Evolutionary conservation across 2,888 invertebrate genomes (phyloP), one percentile per base, ranked within the genome.

Genomic region (Formica aserva): DNA sequence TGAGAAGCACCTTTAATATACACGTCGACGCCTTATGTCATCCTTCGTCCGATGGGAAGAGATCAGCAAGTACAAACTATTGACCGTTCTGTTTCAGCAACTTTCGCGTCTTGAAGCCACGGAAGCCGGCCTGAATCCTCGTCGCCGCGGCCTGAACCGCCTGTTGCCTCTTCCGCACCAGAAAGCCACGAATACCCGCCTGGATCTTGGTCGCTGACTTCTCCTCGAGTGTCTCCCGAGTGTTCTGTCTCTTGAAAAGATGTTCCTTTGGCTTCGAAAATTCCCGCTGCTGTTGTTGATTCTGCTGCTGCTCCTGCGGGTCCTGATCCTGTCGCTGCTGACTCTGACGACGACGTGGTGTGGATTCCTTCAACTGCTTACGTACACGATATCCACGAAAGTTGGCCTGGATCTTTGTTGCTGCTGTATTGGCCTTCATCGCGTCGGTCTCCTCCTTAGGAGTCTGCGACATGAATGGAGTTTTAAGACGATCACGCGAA

Each of bases 161-260:
- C 88, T 95, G 95, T 82, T 95, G 95, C 76, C 95, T 93, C 90
- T 95, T 95, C 67, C 97, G 95, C 55, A 96, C 96, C 91, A 97
- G 95, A 92, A 96, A 97, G 2, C 97, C 97, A 85, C 97, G 95
- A 66, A 97, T 96, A 69, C 97, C 96, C 6, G 97, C 96, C 94
- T 97, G 97, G 88, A 97, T 97, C 90, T 96, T 96, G 3, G 96
- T 96, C 52, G 97, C 97, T 8, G 94, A 93, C 75, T 91, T 92
- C 55, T 93, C 94, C 82, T 93, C 93, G 35, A 93, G 86, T 3
- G 88, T 87, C 13, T 84, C 85, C 18, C 85, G 83, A 15, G 86
- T 76, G 48, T 85, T 86, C 71, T 89, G 87, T 15, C 88, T 87
- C 62, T 87, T 85, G 63, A 85, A 38, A 8, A 80, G 66, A 11